Base-by-base conservation (phyloP, 2,888 invertebrate species). In the Epiblema foenella region DNA sequence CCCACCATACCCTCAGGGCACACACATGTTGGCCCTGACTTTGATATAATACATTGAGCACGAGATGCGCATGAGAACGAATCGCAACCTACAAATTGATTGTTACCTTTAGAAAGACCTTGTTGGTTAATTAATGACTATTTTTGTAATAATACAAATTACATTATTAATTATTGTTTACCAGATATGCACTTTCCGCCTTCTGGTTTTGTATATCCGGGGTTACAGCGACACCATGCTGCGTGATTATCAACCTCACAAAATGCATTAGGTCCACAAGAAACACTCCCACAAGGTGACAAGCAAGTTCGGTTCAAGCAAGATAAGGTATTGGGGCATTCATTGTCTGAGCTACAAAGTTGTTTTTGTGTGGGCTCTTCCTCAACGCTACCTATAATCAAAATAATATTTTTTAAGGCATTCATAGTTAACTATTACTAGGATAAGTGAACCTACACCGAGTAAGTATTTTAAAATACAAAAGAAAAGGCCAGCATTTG, bases 221-320 rank as follows among this genome's bases (percentile, higher is more conserved):
- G 96, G 69, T 96, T 95, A 82, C 98, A 98, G 76, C 97, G 95
- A 84, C 98, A 98, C 96, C 97, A 97, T 9, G 97, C 97, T 0
- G 96, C 97, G 83, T 98, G 98, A 79, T 97, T 96, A 75, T 97
- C 97, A 0, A 97, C 96, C 88, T 98, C 97, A 85, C 98, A 98
- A 81, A 96, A 96, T 0, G 98, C 97, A 87, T 98, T 97, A 0
- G 95, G 90, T 39, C 98, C 98, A 84, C 98, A 98, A 0, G 96
- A 94, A 62, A 98, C 91, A 68, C 94, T 95, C 29, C 94, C 94
- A 81, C 98, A 98, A 0, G 98, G 98, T 82, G 97, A 97, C 1
- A 96, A 91, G 83, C 98, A 98, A 62, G 95, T 95, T 56, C 96
- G 96, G 69, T 96, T 95, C 42, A 96, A 93, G 83, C 98, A 98